Evolutionary conservation across 2,888 invertebrate species (phyloP), one percentile per base, ranked within the genome.

Genomic region (Coenonympha arcania): DNA sequence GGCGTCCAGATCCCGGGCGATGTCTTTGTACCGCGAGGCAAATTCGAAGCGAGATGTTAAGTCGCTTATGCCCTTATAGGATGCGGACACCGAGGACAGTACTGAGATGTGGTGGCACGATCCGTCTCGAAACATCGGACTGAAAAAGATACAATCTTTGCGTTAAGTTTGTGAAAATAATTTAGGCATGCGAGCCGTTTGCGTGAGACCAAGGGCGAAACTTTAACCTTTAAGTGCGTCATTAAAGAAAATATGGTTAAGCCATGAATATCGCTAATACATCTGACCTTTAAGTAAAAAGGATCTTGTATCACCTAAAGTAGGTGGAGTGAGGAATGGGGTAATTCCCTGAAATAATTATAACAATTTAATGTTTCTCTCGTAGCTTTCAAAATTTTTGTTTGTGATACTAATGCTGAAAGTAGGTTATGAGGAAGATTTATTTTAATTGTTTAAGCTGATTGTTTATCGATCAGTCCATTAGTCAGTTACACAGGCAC

Each of bases 1-100:
- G 55, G 95, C 95, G 82, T 96, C 96, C 81, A 96, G 89, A 76
- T 95, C 95, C 73, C 94, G 90, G 30, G 95, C 92, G 69, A 95
- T 86, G 71, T 94, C 94, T 79, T 95, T 95, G 77, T 95, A 95
- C 68, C 93, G 93, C 34, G 89, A 88, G 8, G 83, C 82, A 69
- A 82, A 86, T 61, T 86, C 86, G 69, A 86, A 84, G 48, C 82
- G 77, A 30, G 87, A 84, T 34, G 85, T 76, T 57, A 90, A 78
- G 64, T 89, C 90, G 60, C 89, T 88, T 73, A 89, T 86, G 51
- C 92, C 92, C 70, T 92, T 92, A 74, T 94, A 94, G 3, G 93
- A 93, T 63, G 92, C 92, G 50, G 93, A 93, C 63, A 94, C 88
- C 45, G 94, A 94, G 55, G 93, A 92, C 56, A 95, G 86, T 52